Conservation (phyloP, 2,888 invertebrate species). For the Spatulosminthurus flaviceps region DNA sequence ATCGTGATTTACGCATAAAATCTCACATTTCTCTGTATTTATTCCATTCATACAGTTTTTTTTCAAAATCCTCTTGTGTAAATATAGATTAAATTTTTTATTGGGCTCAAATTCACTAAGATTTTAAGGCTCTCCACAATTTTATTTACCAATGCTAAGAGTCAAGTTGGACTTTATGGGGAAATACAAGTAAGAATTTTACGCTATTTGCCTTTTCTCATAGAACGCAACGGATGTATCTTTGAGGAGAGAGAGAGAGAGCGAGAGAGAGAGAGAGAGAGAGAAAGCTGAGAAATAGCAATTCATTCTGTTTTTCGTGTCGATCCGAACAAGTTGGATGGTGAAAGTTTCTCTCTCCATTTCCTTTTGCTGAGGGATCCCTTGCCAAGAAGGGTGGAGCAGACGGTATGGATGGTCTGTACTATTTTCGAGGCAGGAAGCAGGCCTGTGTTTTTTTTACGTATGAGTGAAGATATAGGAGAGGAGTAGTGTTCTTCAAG, state of each 20-base stretch:
- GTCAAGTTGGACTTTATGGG: too few species aligned
- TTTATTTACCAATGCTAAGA: too few species aligned
- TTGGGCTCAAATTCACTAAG: too few species aligned
- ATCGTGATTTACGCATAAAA: conserved; percentile 21
- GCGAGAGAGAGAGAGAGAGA: too few species aligned
- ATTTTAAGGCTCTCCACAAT: background rate
- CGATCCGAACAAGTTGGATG: conserved; percentile 10
- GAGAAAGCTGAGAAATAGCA: conserved; percentile 15
- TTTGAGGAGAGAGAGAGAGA: too few species aligned
- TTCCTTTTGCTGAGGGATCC: background rate
- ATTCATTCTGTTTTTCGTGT: conserved; percentile 26
- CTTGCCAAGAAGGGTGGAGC: background rate
- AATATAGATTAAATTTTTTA: too few species aligned
- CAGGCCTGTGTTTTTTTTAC: background rate
- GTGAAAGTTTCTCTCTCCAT: background rate
- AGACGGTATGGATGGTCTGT: too few species aligned
- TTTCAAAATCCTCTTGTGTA: too few species aligned
- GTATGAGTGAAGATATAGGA: background rate
- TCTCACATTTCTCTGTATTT: too few species aligned
- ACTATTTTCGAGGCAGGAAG: background rate
- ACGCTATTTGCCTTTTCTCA: conserved; percentile 4
- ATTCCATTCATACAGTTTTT: too few species aligned
- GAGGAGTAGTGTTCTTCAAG: background rate
- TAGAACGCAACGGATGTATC: background rate
- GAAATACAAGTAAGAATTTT: background rate